Evolutionary conservation across 2,797 vertebrate species (phyloP).

Genomic region (Hydrophis major): DNA sequence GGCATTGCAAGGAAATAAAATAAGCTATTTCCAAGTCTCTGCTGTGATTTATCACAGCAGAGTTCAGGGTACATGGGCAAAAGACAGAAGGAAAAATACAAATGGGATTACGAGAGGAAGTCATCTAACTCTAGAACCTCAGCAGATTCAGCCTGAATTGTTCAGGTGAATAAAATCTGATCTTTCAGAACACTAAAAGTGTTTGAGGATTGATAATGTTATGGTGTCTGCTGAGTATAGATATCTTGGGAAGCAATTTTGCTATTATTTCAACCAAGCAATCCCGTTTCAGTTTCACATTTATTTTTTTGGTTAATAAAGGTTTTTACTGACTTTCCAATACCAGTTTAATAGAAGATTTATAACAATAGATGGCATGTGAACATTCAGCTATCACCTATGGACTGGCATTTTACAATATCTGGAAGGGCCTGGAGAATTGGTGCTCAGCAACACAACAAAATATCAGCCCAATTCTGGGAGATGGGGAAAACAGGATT

Average conservation of each 20-base stretch:
- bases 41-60: neutral
- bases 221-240: neutral
- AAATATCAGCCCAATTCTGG: neutral
- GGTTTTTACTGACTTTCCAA: conserved; percentile 14
- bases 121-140: neutral
- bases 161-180: neutral
- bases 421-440: neutral
- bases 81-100: neutral
- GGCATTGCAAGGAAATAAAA: neutral
- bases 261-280: neutral
- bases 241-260: neutral
- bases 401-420: conserved; percentile 11
- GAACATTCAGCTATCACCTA: conserved; percentile 23
- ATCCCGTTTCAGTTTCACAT: neutral
- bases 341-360: conserved; percentile 20
- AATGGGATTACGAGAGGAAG: neutral
- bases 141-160: neutral
- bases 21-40: too few species aligned
- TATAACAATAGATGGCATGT: conserved; percentile 9
- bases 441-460: neutral
- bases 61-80: neutral
- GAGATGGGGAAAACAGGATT: neutral
- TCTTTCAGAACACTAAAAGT: neutral
- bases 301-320: conserved; percentile 9
- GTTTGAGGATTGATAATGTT: neutral